Base-by-base conservation (phyloP, 1,140 invertebrate genomes). In the Scaptomyza montana region DNA sequence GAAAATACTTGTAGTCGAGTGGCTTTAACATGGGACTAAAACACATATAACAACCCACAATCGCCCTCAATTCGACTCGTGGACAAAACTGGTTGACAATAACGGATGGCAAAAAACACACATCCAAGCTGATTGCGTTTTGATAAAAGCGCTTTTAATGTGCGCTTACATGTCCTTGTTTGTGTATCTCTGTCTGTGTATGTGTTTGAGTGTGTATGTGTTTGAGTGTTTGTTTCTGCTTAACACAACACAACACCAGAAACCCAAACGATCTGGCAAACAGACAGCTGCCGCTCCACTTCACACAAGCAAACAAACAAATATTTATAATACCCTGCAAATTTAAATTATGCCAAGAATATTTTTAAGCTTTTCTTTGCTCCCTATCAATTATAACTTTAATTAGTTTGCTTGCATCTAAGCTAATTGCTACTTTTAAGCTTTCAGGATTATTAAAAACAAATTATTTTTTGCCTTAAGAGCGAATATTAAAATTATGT, bases 101-200 rank as follows among this genome's bases (percentile, higher is more conserved):
- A 47, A 41, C 30, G 21, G 30, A 55, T 43, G 33, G 39, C 66
- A 69, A 68, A 62, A 69, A 74, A 41, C 69, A 53, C 69, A 53
- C 59, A 74, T 74, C 70, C 69, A 46, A 74, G 66, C 71, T 74
- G 71, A 74, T 74, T 74, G 71, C 71, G 59, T 74, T 69, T 70
- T 69, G 71, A 74, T 74, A 74, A 74, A 66, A 57, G 53, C 47
- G 71, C 60, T 49, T 43, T 67, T 66, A 49, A 68, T 69, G 62
- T 47, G 45, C 28, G 39, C 12, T n/a, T 12, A 43, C 33, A 36
- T 36, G 8, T 36, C 33, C 33, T 33, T 33, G 30, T 33, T 33
- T 16, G 16, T 16, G 16, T 16, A 16, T 16, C 16, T 7, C 5
- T 30, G 30, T 30, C 5, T 6, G 30, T 39, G 41, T 49, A 7